Percentiles rank a stretch among this genome's conserved stretches.
Conservation (phyloP, 1,140 invertebrate genomes). For the Diprion similis region DNA sequence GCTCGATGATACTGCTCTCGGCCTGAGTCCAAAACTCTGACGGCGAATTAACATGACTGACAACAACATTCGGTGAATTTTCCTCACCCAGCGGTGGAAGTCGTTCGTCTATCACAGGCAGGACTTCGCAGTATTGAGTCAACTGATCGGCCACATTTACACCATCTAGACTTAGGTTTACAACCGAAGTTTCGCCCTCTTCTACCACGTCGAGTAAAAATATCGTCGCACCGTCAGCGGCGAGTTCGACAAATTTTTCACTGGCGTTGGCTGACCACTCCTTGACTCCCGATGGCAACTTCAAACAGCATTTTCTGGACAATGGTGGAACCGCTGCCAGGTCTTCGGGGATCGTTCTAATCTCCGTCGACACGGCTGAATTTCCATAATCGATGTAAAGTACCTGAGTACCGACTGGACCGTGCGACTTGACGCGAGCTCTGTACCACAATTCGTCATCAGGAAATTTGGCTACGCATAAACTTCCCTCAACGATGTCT, state of each 20-base stretch:
- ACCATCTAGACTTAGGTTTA: constrained; percentile 69
- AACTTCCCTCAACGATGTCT: constrained; percentile 60
- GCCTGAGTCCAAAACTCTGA: constrained; percentile 76
- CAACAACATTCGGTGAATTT: constrained; percentile 63
- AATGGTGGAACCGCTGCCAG: constrained; percentile 46
- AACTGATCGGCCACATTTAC: constrained; percentile 66
- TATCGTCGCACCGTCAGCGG: constrained; percentile 49
- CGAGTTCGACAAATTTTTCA: constrained; percentile 41
- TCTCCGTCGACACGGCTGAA: constrained; percentile 42
- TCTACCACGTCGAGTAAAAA: constrained; percentile 58
- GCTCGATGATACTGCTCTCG: constrained; percentile 65
- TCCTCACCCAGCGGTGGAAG: constrained; percentile 51
- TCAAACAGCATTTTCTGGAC: constrained; percentile 53
- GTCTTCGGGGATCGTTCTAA: constrained; percentile 53
- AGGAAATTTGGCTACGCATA: constrained; percentile 71
- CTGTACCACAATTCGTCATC: constrained; percentile 73
- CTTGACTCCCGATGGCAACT: constrained; percentile 35
- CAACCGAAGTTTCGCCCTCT: constrained; percentile 69
- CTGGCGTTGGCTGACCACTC: constrained; percentile 50
- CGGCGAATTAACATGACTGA: constrained; percentile 72
- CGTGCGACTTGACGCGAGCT: constrained; percentile 52
- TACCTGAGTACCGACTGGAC: constrained; percentile 51
- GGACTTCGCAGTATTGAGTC: constrained; percentile 35
- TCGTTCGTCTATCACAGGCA: constrained; percentile 38
- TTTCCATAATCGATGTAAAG: constrained; percentile 70